These are phyloP conservation scores for Pachymerium ferrugineum DNA, from an alignment of 2,888 invertebrate genomes.

Conservation along the genomic window DNA sequence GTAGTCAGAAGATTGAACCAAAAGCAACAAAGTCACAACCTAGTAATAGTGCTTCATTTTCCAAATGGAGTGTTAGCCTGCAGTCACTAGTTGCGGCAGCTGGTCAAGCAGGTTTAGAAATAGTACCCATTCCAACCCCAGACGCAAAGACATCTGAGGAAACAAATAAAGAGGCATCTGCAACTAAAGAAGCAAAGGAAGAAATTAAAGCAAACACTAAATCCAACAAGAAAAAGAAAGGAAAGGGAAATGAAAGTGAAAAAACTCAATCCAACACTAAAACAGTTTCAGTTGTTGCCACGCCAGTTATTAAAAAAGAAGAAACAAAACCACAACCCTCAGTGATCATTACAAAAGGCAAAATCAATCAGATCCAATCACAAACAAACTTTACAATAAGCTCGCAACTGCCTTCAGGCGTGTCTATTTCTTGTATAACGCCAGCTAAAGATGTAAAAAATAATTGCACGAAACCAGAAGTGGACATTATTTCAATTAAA, in stretches of 20 bases:
- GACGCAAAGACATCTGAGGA: background rate
- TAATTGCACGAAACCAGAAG: background rate
- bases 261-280: background rate
- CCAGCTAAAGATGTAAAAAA: background rate
- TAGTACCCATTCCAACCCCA: slow-evolving; percentile 28
- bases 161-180: background rate
- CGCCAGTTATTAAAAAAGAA: background rate
- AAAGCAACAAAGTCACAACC: background rate
- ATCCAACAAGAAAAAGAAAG: background rate
- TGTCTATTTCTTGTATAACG: background rate
- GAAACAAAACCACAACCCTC: background rate
- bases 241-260: background rate
- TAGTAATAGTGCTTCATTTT: background rate
- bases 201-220: background rate
- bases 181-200: background rate
- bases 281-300: background rate
- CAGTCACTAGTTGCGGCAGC: slow-evolving; percentile 30
- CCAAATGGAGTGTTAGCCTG: slow-evolving; percentile 23
- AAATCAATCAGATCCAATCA: background rate
- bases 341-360: background rate
- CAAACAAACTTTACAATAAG: background rate
- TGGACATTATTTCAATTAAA: slow-evolving; percentile 6
- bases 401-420: background rate
- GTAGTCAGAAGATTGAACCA: background rate
- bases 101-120: slow-evolving; percentile 30